Evolutionary conservation across 2,797 vertebrate species (phyloP), one percentile per base, ranked within the genome.

Genomic region (Notoglanidium macrostoma): DNA sequence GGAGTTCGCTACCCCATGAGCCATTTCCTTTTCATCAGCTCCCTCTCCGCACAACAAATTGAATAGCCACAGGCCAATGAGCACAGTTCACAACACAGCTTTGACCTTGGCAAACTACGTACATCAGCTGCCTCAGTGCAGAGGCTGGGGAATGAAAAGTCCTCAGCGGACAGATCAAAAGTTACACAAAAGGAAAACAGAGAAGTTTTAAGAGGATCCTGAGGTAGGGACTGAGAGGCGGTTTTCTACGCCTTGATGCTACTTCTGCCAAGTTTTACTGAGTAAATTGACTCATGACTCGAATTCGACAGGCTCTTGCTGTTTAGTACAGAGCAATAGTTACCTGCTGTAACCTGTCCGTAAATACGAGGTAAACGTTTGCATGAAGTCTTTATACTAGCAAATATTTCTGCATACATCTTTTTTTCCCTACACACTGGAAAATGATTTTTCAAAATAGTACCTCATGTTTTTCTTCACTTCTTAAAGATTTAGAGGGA

Each of bases 31-130:
- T 84, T 87, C 80, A 83, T 83, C 80, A 87, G n/a, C 86, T 83
- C 68, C 57, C 46, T 83, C 61, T 55, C 79, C 1, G 8, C 35
- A 87, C 88, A 85, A 85, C 90, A 85, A 87, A 88, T 83, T 87
- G 83, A 87, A 87, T 63, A 86, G 86, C 87, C 74, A 82, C 90
- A 81, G 85, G 87, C 84, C 89, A 88, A 61, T 84, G 85, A 84
- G 55, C 86, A 84, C 73, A 63, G 40, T 87, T 90, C 87, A 49
- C 84, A 86, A 86, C 57, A 83, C 49, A 51, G 26, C 14, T 87
- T 44, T 86, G 88, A 91, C 90, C 91, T 91, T 90, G 87, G 70
- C 21, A 57, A 84, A 83, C 85, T 2, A 51, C 49, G 68, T 17
- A 87, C 79, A 73, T 73, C 55, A 44, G 70, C 68, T 67, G 70